Conservation (phyloP, 2,113 vertebrate genomes). For the Thalassarche chlororhynchos region DNA sequence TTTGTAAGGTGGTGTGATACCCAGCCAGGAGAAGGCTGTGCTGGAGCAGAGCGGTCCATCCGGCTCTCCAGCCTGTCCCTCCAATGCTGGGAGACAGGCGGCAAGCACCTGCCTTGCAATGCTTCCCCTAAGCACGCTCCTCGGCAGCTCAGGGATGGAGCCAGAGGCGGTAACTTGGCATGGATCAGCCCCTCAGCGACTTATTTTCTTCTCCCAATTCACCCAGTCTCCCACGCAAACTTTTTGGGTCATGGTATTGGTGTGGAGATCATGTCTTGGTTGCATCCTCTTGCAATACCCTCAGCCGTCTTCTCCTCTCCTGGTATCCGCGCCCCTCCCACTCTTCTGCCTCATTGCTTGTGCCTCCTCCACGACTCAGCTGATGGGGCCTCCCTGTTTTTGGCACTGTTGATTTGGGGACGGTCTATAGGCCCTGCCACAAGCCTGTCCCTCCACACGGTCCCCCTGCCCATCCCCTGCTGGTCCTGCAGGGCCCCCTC, state of each 20-base stretch:
- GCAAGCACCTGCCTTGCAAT: neutral
- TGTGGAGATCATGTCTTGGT: neutral
- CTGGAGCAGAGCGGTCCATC: neutral
- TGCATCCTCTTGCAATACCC: neutral
- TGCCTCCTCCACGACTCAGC: neutral
- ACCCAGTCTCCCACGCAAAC: neutral
- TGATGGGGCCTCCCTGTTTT: neutral
- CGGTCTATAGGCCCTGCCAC: neutral
- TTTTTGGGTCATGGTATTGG: rapidly evolving
- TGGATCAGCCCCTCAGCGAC: neutral
- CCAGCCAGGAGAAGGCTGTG: neutral
- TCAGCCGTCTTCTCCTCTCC: neutral
- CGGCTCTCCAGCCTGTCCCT: neutral
- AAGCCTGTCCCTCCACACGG: neutral
- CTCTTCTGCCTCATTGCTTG: neutral
- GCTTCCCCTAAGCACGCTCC: neutral
- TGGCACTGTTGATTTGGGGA: neutral
- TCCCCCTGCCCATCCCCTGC: neutral
- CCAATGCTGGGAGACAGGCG: rapidly evolving
- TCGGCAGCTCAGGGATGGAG: neutral
- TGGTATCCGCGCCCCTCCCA: rapidly evolving
- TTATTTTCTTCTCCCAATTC: neutral
- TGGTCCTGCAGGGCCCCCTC: rapidly evolving
- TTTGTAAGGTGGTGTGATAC: neutral
- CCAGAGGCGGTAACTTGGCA: neutral